Base-by-base conservation (phyloP, 2,797 vertebrate genomes). In the Chloroceryle inda region DNA sequence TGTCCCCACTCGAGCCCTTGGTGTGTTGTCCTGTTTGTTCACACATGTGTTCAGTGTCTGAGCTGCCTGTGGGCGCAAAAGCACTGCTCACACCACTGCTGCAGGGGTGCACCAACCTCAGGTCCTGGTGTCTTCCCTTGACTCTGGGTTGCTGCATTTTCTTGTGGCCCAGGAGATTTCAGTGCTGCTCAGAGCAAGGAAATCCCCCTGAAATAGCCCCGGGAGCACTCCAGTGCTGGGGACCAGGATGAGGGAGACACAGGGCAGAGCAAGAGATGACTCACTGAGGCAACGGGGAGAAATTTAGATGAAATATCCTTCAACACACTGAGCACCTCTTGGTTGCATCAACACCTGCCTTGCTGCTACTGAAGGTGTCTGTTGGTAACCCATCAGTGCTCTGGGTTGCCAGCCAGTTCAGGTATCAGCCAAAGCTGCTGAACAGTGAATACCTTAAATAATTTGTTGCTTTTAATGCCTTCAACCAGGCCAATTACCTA, bases 401-500 rank as follows among this genome's bases (percentile, higher is more conserved):
- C 72, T 56, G 1, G 0, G 55, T 77, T 92, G 55, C 24, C 92
- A 61, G 77, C 87, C 83, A 86, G 84, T 68, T 91, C 96, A 95
- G 94, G 88, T 97, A 92, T 89, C 96, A 88, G 85, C 79, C 58
- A 40, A 96, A 88, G 67, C 50, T 8, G 13, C 89, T 38, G 78
- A 95, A 40, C 56, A 90, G 81, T 40, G 73, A 96, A 92, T 76
- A 85, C 93, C 61, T 88, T 91, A 44, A 88, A 95, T 71, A 68
- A 92, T 58, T 52, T 82, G 52, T 58, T 86, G 84, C 76, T 89
- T 88, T 90, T 94, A 92, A 95, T 82, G 88, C 53, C 72, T 85
- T 90, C 92, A 92, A 76, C 89, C 92, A 89, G 77, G 80, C 75
- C 88, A 95, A 97, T 96, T 97, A 97, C 85, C 90, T 72, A 88